These are phyloP conservation scores for Daptonema setosum DNA, from an alignment of 2,888 invertebrate species.

Conservation along the genomic window DNA sequence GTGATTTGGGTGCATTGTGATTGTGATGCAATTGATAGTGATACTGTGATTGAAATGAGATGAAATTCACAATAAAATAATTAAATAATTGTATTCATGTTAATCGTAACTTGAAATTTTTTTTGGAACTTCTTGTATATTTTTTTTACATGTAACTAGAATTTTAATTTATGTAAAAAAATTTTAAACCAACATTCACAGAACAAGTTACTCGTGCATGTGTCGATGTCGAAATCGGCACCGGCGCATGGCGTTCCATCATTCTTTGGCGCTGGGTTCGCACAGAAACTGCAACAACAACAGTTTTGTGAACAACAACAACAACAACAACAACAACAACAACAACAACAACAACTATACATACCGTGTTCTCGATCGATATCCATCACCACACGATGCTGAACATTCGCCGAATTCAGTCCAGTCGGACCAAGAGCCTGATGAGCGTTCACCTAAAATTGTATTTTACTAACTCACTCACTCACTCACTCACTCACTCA, in stretches of 20 bases:
- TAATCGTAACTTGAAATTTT: no score
- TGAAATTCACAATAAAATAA: no score
- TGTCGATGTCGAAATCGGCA: background rate
- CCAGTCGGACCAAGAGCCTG: constrained; percentile 23
- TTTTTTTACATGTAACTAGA: no score
- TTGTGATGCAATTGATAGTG: no score
- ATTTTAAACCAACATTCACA: background rate
- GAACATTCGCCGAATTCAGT: constrained; percentile 20
- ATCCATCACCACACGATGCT: constrained; percentile 19
- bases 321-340: background rate
- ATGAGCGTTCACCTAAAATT: constrained; percentile 1
- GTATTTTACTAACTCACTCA: background rate
- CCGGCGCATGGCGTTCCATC: background rate
- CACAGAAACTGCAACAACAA: background rate
- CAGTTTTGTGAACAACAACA: background rate
- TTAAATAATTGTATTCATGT: no score
- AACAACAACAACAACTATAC: background rate
- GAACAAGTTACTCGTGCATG: background rate
- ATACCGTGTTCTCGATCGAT: constrained; percentile 19
- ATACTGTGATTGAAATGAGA: no score
- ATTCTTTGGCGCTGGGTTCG: background rate
- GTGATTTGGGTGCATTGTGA: no score
- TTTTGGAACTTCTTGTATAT: no score
- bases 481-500: background rate
- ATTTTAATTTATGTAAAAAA: background rate